Evolutionary conservation across 2,113 vertebrate species (phyloP).

Genomic region (Seriola aureovittata): DNA sequence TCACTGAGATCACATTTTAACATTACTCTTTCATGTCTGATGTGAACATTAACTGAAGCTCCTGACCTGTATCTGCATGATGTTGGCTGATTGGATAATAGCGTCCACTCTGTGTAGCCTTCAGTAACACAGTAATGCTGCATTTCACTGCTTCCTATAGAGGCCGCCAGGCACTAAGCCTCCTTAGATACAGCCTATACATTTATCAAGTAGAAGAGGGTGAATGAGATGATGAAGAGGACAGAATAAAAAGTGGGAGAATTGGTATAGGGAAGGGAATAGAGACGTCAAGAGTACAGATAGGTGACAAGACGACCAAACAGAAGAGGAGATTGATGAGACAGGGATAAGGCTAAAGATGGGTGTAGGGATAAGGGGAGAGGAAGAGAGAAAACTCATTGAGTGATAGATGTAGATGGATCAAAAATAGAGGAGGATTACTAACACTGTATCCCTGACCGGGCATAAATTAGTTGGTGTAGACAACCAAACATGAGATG

Average conservation of each 20-base stretch:
- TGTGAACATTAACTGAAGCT: neutral
- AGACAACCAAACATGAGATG: constrained; percentile 35
- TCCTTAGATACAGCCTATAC: constrained; percentile 45
- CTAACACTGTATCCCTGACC: constrained; percentile 46
- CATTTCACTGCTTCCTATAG: constrained; percentile 20
- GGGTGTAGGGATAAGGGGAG: constrained; percentile 1
- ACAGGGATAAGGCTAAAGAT: constrained; percentile 10
- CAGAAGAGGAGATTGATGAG: constrained; percentile 23
- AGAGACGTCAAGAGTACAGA: constrained; percentile 13
- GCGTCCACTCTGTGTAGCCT: constrained; percentile 13
- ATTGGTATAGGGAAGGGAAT: neutral
- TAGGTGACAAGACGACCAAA: constrained; percentile 18
- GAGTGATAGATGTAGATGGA: constrained; percentile 25
- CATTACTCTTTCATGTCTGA: too few relatives aligned
- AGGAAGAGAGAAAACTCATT: neutral
- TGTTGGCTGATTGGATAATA: neutral
- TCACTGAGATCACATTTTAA: too few relatives aligned
- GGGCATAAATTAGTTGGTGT: constrained; percentile 60
- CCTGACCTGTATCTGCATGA: neutral
- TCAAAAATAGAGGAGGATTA: constrained; percentile 39
- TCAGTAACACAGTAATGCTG: constrained; percentile 26
- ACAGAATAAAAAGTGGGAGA: neutral
- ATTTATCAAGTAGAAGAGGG: constrained; percentile 27
- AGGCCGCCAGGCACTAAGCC: constrained; percentile 27
- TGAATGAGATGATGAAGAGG: constrained; percentile 1